phyloP scores from a whole-genome alignment of 2,113 vertebrate genomes.

The Cebus imitator region DNA sequence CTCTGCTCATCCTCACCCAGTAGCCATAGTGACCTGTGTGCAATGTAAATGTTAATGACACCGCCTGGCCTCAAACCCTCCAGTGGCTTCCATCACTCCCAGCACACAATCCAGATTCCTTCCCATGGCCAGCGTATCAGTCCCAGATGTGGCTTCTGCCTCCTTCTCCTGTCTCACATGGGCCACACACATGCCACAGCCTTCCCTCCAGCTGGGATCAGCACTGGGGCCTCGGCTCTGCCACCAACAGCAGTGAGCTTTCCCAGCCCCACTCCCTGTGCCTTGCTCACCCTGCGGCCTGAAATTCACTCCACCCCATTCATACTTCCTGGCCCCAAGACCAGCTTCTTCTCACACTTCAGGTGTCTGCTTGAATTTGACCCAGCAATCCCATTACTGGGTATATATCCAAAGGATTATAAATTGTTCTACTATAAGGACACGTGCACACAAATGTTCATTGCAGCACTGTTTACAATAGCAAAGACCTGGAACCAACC shows the following conservation, averaged over 20 bases:
- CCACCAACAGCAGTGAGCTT: rapidly evolving
- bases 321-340: rapidly evolving
- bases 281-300: background rate
- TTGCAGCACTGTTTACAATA: too few relatives aligned
- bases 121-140: background rate
- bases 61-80: too few relatives aligned
- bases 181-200: rapidly evolving
- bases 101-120: background rate
- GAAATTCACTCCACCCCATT: background rate
- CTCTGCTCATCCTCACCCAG: background rate
- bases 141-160: background rate
- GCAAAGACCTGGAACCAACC: too few relatives aligned
- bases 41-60: background rate
- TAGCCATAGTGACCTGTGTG: rapidly evolving
- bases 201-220: background rate
- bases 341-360: background rate
- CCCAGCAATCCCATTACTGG: too few relatives aligned
- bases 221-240: background rate
- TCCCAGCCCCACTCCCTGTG: too few relatives aligned
- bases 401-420: too few relatives aligned
- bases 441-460: too few relatives aligned
- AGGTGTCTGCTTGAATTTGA: background rate
- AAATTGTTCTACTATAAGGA: too few relatives aligned
- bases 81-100: background rate
- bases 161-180: background rate